Conservation (phyloP, 2,888 invertebrate species). For the Tridacna gigas region DNA sequence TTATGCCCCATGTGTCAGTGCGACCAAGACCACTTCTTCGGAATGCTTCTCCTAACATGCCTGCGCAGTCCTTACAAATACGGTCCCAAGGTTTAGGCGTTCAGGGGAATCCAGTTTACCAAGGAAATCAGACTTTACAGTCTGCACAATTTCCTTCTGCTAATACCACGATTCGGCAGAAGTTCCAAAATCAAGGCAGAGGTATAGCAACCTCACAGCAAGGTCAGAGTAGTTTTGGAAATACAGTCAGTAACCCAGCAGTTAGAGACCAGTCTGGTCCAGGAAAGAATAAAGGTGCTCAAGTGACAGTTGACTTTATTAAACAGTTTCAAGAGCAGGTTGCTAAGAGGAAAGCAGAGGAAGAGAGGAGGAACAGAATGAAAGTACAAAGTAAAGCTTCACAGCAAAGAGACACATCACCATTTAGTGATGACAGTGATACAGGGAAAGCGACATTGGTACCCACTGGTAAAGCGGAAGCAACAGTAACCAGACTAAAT, state of each 20-base stretch:
- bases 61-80: neutral
- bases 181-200: neutral
- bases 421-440: conserved; percentile 24
- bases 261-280: neutral
- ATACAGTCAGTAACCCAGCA: neutral
- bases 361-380: neutral
- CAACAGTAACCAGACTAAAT: neutral
- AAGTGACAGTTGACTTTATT: conserved; percentile 13
- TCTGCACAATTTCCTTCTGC: neutral
- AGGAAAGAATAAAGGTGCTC: neutral
- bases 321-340: conserved; percentile 18
- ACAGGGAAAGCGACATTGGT: neutral
- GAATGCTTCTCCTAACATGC: neutral
- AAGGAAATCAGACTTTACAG: neutral
- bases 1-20: neutral
- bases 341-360: neutral
- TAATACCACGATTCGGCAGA: neutral
- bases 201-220: neutral
- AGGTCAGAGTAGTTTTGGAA: neutral
- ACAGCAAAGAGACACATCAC: conserved; percentile 1
- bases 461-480: neutral
- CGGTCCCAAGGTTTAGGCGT: neutral
- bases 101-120: neutral
- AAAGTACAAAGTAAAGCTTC: conserved; percentile 18
- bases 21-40: neutral